Evolutionary conservation across 2,797 vertebrate genomes (phyloP), one percentile per base, ranked within the genome.

Genomic region (Oryzias dopingdopingensis): DNA sequence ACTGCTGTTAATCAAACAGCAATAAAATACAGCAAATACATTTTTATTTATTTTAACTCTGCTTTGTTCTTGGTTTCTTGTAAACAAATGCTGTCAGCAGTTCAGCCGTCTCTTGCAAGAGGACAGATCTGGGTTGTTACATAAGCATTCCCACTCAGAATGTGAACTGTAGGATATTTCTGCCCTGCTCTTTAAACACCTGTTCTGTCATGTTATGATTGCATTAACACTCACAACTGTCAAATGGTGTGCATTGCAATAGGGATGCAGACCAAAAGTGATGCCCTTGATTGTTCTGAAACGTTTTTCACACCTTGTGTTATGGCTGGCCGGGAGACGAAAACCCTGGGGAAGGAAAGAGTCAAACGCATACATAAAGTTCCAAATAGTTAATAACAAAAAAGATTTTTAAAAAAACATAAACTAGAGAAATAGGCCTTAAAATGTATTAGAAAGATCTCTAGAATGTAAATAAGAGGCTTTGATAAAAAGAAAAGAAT

Each of bases 81-180:
- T 4, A 4, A 16, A 46, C 10, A 49, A 14, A 26, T 53, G 22
- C 41, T 20, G 32, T 32, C 53, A 29, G 26, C 23, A 55, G 18
- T 43, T 8, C 24, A 24, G 20, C 48, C 23, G 17, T 18, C 17
- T 55, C 14, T 1, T 47, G 53, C 14, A 10, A 16, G 13, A 51
- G 49, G 48, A 59, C 52, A 52, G 59, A 63, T 59, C 16, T 7
- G 26, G 26, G 42, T 8, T 64, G 42, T 61, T 56, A 46, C 24
- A 17, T 49, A 61, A 24, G 29, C 41, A 44, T 42, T 24, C 47
- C 26, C 54, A 51, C 41, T 46, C 54, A 66, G 23, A 58, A 45
- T 44, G 52, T 52, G 49, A 61, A 22, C 56, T 37, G 54, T 24
- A 54, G 44, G 22, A 61, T 56, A 43, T 57, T 52, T 56, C 46